Evolutionary conservation across 2,888 invertebrate species (phyloP).

Genomic region (Acleris emargana): DNA sequence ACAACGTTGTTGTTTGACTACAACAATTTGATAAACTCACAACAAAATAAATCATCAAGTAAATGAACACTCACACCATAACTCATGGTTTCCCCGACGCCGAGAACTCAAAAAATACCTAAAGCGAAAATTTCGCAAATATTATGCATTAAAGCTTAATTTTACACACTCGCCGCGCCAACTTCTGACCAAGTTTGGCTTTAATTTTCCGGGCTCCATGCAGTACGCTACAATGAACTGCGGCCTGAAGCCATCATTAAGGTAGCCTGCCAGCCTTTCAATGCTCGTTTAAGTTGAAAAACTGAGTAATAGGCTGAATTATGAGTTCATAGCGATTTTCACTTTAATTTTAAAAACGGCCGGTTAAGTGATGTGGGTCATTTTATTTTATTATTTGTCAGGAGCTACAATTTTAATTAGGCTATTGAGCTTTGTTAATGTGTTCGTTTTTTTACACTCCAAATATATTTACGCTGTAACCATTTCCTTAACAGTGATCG

Average conservation of each 20-base stretch:
- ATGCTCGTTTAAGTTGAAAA: slow-evolving; percentile 41
- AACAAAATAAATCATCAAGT: no score
- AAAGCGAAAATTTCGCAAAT: slow-evolving; percentile 10
- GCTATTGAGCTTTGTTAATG: no score
- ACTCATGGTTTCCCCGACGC: neutral
- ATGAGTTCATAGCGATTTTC: slow-evolving; percentile 9
- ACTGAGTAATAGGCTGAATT: slow-evolving; percentile 29
- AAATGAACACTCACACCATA: neutral
- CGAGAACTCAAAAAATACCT: neutral
- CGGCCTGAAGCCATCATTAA: slow-evolving; percentile 70
- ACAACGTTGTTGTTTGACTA: no score
- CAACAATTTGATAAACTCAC: no score
- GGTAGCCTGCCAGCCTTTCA: slow-evolving; percentile 57
- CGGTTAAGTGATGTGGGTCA: slow-evolving; percentile 2
- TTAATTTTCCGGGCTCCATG: slow-evolving; percentile 73
- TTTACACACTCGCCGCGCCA: slow-evolving; percentile 24
- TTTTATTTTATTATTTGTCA: neutral
- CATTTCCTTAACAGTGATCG: no score
- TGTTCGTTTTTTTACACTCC: no score
- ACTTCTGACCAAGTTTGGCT: slow-evolving; percentile 56
- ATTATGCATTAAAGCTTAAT: slow-evolving; percentile 31
- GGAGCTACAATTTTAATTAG: neutral
- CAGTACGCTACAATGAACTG: slow-evolving; percentile 60
- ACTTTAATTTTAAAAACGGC: neutral
- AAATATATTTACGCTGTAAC: no score